phyloP scores from a whole-genome alignment of 2,113 vertebrate genomes.

The Platycercus adscitus region DNA sequence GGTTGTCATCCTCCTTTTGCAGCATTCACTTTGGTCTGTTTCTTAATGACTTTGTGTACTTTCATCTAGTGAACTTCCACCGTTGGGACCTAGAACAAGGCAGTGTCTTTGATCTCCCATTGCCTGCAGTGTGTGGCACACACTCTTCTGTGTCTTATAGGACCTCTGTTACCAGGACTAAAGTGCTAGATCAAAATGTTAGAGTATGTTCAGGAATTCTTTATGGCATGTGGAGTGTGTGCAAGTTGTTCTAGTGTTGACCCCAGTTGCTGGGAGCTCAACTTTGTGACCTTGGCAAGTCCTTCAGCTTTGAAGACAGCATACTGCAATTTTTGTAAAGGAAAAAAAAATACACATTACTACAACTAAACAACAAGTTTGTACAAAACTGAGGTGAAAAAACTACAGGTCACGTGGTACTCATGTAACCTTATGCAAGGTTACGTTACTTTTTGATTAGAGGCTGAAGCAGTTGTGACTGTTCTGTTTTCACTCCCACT shows the following conservation, averaged over 20 bases:
- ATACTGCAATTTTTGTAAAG: not conserved
- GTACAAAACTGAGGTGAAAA: not conserved
- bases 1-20: not conserved
- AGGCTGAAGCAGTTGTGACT: not conserved
- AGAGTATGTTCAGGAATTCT: not conserved
- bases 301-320: not conserved
- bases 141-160: not conserved
- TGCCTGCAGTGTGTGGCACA: not conserved
- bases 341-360: not conserved
- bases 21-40: not conserved
- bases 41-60: not conserved
- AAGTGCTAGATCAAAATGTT: not conserved
- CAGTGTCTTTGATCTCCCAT: not conserved
- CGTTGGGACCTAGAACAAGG: not conserved
- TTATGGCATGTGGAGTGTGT: not conserved
- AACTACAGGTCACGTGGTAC: not conserved
- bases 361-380: not conserved
- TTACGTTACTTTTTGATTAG: not conserved
- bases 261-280: not conserved
- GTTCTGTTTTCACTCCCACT: not conserved
- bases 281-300: not conserved
- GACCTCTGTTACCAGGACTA: not conserved
- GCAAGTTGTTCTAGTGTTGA: not conserved
- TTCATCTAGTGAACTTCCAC: not conserved
- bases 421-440: not conserved